phyloP scores from a whole-genome alignment of 2,113 vertebrate genomes.

The Rutilus rutilus region DNA sequence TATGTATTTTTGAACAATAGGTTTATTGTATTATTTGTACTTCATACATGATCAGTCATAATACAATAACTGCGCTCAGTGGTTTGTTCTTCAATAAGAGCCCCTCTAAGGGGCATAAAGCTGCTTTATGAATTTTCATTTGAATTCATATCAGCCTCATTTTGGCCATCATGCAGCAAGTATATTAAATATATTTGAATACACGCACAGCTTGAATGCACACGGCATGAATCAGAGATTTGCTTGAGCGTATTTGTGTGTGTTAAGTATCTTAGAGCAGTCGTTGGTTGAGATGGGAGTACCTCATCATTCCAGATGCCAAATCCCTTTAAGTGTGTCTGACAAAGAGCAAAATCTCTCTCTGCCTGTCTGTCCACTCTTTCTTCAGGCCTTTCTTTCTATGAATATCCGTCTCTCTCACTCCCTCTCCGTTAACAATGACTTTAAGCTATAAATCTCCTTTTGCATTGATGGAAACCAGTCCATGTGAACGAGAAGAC shows the following conservation, averaged over 20 bases:
- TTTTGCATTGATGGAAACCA: slow-evolving; percentile 14
- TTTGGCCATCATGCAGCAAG: slow-evolving; percentile 17
- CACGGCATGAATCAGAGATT: slow-evolving; percentile 2
- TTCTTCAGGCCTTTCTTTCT: slow-evolving; percentile 8
- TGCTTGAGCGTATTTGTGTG: slow-evolving; percentile 28
- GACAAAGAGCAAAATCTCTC: slow-evolving; percentile 22
- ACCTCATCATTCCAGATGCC: slow-evolving; percentile 25
- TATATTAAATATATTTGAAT: slow-evolving; percentile 34
- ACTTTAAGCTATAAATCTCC: slow-evolving; percentile 30
- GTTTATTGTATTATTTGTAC: neutral
- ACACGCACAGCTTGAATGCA: slow-evolving; percentile 2
- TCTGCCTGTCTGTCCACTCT: slow-evolving; percentile 1
- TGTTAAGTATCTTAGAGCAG: slow-evolving; percentile 16
- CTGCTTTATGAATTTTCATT: slow-evolving; percentile 30
- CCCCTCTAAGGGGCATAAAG: slow-evolving; percentile 5
- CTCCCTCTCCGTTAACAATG: slow-evolving; percentile 37
- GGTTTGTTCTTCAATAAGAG: slow-evolving; percentile 21
- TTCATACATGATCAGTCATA: slow-evolving; percentile 25
- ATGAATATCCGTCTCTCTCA: neutral
- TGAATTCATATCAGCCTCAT: slow-evolving; percentile 21
- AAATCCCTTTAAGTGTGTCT: slow-evolving; percentile 44
- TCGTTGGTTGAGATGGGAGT: slow-evolving; percentile 14
- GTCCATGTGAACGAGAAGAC: neutral
- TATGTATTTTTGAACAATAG: neutral
- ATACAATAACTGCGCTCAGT: slow-evolving; percentile 5